Base-by-base conservation (phyloP, 2,797 vertebrate genomes). In the Hybognathus amarus region DNA sequence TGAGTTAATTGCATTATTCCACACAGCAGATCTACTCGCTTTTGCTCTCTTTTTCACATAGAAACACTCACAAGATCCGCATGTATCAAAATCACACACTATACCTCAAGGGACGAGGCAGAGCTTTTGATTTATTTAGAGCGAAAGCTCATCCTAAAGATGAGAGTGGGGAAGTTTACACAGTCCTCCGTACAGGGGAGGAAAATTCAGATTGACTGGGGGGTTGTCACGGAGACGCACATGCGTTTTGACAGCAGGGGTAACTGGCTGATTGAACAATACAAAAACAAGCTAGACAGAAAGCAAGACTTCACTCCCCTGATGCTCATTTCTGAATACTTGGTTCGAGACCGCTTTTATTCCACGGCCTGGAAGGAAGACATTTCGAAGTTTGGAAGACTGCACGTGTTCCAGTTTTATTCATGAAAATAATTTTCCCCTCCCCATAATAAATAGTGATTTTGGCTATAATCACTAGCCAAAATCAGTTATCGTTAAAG, bases 1-100 rank as follows among this genome's bases (percentile, higher is more conserved):
- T 79, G 89, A 93, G 90, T 92, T 94, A 94, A 94, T 94, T 93
- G 91, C 92, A 89, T 94, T 94, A 92, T 91, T 91, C 87, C 88
- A 92, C 91, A 94, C 91, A 90, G 91, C 79, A 20, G 67, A 87
- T 83, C 80, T 24, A 84, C 81, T 91, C 85, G 84, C 86, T 88
- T 70, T 50, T 64, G 40, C 50, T 56, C 40, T 45, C 52, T 38
- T 76, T 66, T n/a, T 27, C 85, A 73, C 18, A 5, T 36, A 59
- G 54, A 82, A 70, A 73, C 63, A 77, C 68, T 70, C 7, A 22
- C 5, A 36, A 56, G 27, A 84, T 77, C 82, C 75, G 87, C 79
- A 79, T 38, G 83, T 42, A 73, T 73, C 68, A 81, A 47, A 80
- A 71, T 78, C 47, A 79, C 59, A 86, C 73, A 33, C 71, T 81